phyloP scores from a whole-genome alignment of 2,113 vertebrate genomes.

The Cyanistes caeruleus region DNA sequence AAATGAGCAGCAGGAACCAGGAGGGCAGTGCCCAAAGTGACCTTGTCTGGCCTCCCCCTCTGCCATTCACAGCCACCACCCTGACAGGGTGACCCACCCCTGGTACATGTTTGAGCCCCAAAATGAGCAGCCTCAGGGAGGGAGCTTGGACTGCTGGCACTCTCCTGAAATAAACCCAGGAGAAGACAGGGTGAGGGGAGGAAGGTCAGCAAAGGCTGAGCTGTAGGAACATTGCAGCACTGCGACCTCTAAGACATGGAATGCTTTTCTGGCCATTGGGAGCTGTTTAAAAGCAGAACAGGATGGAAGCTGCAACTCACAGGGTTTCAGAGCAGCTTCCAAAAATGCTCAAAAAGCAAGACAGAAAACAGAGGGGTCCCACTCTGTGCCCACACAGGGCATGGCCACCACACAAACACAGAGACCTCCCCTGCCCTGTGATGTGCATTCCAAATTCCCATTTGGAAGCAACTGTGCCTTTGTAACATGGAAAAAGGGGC shows the following conservation, averaged over 20 bases:
- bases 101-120: background rate
- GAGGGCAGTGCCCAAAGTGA: background rate
- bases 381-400: background rate
- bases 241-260: background rate
- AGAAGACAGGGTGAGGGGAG: background rate
- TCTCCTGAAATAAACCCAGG: background rate
- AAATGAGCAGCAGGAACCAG: background rate
- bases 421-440: background rate
- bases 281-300: background rate
- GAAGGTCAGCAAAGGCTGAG: background rate
- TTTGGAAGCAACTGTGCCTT: background rate
- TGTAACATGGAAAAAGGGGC: background rate
- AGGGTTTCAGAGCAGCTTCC: background rate
- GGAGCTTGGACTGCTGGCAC: background rate
- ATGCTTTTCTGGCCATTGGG: background rate
- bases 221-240: background rate
- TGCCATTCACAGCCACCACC: background rate
- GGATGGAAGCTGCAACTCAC: background rate
- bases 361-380: background rate
- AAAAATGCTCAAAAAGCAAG: background rate
- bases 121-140: background rate
- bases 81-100: accelerated
- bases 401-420: accelerated
- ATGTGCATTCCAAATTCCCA: accelerated
- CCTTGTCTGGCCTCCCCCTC: background rate